Percentiles rank a stretch among this genome's conserved stretches.
These are phyloP conservation scores for Antidorcas marsupialis DNA, from an alignment of 2,113 vertebrate species.

Conservation along the genomic window DNA sequence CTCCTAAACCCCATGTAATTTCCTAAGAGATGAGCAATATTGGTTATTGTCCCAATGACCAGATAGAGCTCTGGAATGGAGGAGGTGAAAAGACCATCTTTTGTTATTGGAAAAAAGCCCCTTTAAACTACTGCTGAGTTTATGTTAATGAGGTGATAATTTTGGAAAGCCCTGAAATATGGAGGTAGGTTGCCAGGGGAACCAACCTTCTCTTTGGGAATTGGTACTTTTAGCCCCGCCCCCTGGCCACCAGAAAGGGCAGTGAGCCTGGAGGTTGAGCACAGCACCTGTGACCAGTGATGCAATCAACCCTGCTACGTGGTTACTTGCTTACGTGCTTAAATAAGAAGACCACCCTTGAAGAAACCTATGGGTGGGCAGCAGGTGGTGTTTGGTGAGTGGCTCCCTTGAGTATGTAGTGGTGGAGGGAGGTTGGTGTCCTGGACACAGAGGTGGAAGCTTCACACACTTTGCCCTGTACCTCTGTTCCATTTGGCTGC, in stretches of 20 bases:
- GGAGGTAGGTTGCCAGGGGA: not conserved
- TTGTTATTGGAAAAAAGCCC: not conserved
- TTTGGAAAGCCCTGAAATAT: not conserved
- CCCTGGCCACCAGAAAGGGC: not conserved
- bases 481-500: too few species aligned
- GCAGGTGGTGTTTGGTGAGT: not conserved
- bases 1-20: not conserved
- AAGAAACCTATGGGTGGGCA: not conserved
- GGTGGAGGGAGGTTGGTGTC: not conserved
- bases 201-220: not conserved
- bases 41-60: not conserved
- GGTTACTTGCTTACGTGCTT: not conserved
- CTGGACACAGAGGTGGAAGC: too few species aligned
- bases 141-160: not conserved
- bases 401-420: fast-evolving
- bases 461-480: fast-evolving
- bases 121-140: not conserved
- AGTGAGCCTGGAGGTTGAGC: not conserved
- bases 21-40: not conserved
- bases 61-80: not conserved
- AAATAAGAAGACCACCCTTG: not conserved
- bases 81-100: not conserved
- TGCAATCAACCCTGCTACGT: not conserved
- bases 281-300: not conserved
- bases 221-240: not conserved